A percentile compares a stretch with the other conserved stretches of the same genome.
phyloP scores from a whole-genome alignment of 1,140 invertebrate genomes.

The Bactericera cockerelli region DNA sequence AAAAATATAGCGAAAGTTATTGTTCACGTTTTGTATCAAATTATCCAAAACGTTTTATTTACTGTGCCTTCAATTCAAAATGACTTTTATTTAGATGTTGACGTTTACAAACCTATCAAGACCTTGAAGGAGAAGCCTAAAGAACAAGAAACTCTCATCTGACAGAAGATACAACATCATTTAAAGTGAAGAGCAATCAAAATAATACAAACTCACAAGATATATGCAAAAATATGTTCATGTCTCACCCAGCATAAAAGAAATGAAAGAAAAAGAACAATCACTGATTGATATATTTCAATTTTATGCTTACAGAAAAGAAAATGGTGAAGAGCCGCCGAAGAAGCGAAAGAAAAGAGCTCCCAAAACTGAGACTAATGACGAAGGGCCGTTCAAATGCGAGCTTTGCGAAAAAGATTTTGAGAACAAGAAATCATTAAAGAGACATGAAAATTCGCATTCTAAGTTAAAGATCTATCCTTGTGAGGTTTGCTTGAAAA shows the following conservation, averaged over 20 bases:
- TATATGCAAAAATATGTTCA: background rate
- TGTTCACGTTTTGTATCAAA: no score
- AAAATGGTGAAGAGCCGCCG: background rate
- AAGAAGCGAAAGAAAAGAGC: slow-evolving; percentile 6
- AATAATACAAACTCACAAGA: background rate
- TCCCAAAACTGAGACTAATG: background rate
- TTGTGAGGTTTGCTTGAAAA: slow-evolving; percentile 14
- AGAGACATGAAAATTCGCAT: slow-evolving; percentile 15
- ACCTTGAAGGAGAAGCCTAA: no score
- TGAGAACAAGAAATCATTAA: slow-evolving; percentile 11
- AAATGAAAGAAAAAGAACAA: background rate
- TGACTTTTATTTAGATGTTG: no score
- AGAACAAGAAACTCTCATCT: no score
- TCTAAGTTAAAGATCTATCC: slow-evolving; percentile 12
- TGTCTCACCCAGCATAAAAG: background rate
- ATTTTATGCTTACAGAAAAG: slow-evolving; percentile 9
- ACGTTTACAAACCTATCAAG: no score
- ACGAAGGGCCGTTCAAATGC: slow-evolving; percentile 12
- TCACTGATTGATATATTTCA: slow-evolving; percentile 8
- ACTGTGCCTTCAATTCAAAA: no score
- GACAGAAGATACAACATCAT: no score
- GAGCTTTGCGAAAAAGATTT: slow-evolving; percentile 14
- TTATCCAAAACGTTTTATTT: no score
- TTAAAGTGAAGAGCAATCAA: no score
- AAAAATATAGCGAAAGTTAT: no score